Base-by-base conservation (phyloP, 1,140 invertebrate species). In the Drosophila novamexicana region DNA sequence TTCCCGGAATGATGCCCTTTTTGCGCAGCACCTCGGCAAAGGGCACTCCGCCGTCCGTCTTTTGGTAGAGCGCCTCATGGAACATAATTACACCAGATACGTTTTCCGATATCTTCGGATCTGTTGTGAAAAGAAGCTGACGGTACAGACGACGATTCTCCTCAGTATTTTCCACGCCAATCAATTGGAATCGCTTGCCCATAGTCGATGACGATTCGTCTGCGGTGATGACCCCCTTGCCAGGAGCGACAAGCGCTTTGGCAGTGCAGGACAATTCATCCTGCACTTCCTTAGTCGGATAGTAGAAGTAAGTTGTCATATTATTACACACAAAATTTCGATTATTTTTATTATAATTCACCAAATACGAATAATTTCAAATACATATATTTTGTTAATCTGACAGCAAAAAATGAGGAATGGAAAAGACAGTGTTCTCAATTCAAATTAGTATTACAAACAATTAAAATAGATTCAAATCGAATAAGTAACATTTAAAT, bases 11-110 rank as follows among this genome's bases (percentile, higher is more conserved):
- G 84, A 98, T 98, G 75, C 96, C 96, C 49, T 95, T 94, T 79
- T 97, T 94, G 90, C 97, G 96, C 68, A 98, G 89, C 2, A 98
- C 88, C 42, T 97, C 94, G 0, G 96, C 94, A 91, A 98, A 97
- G 2, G 96, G 95, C 0, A 95, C 95, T 18, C 97, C 97, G 82
- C 97, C 95, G 72, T 97, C 96, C 7, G 96, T 94, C 90, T 97
- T 98, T 93, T 99, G 98, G 94, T 98, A 98, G 12, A 99, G 94
- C 0, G 98, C 99, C 93, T 99, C 99, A 93, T 99, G 97, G 95
- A 98, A 99, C 39, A 99, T 94, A 81, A 98, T 97, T 1, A 98
- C 97, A 18, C 97, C 97, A 10, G 97, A 97, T 80, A 98, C 96
- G 91, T 96, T 95, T 47, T 97, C 94, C n/a, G 95, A 93, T 81